Evolutionary conservation across 53 echinoderm and acorn worm genomes (phyloP), one percentile per base, ranked within the genome.

Genomic region (Holothuria scabra): DNA sequence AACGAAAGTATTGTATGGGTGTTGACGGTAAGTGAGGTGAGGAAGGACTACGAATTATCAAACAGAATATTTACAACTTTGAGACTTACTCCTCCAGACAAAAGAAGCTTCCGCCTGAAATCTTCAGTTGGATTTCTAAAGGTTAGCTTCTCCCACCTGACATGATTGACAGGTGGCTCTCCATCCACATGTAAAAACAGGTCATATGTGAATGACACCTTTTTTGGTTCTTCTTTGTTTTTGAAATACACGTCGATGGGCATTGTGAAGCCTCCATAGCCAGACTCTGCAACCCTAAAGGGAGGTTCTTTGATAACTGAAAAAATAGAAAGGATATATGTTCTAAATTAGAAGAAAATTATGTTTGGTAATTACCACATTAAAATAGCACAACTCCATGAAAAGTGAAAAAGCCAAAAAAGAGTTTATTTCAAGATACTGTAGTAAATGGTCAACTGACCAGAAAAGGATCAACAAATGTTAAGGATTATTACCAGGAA

Each of bases 211-310:
- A 99, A 91, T 62, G 84, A 88, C 46, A 99, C 99, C 79, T 99
- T 99, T 90, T 99, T 99, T 21, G 99, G 99, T 46, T 99, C 99
- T 66, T 95, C 99, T 76, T 93, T 99, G 83, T 95, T 95, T 63
- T 89, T 86, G 76, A 99, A 93, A 82, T 99, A 89, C 24, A 99
- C 91, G 56, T 99, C 99, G 16, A 99, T 91, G 2, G 94, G 89
- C 85, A 99, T 92, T 13, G 89, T 86, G 80, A 99, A 99, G 38
- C 99, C 94, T 1, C 94, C 99, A 83, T 99, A 99, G 19, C 99
- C 99, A 6, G 91, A 85, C 82, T 99, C 91, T 49, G 87, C 85
- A n/a, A 99, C 91, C 67, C 87, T 59, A 59, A 86, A 99, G 0
- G 99, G 94, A 35, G 94, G 93, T 61, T 99, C 99, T 67, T 91